A percentile compares a stretch with the other conserved stretches of the same genome.
Conservation (phyloP, 2,113 vertebrate genomes). For the Heterochromis multidens region DNA sequence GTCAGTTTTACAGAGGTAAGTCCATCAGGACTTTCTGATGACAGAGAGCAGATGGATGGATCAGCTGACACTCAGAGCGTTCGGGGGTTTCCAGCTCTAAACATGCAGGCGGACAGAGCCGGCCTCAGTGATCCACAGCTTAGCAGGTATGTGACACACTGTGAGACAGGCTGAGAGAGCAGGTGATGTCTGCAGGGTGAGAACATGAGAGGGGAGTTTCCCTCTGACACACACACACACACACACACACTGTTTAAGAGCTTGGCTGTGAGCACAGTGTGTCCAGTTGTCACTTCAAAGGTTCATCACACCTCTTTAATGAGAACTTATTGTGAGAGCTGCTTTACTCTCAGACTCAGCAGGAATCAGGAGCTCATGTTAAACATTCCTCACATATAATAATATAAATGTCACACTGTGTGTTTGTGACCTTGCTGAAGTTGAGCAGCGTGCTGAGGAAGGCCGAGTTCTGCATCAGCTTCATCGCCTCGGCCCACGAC, state of each 20-base stretch:
- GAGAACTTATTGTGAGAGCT: no score
- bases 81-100: not conserved
- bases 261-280: not conserved
- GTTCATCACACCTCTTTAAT: no score
- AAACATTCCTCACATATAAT: not conserved
- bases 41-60: not conserved
- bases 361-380: not conserved
- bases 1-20: no score
- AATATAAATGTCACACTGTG: not conserved
- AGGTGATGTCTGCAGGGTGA: not conserved
- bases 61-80: not conserved
- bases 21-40: not conserved
- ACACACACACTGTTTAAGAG: not conserved
- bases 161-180: not conserved
- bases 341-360: no score
- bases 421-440: constrained; percentile 78
- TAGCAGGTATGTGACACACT: not conserved
- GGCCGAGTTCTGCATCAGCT: constrained; percentile 82
- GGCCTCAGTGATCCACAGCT: constrained; percentile 17
- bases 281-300: not conserved
- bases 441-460: constrained; percentile 82
- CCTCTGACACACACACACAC: not conserved
- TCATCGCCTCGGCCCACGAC: constrained; percentile 82
- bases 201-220: constrained; percentile 31
- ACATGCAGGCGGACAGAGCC: not conserved